Evolutionary conservation across 2,113 vertebrate species (phyloP), one percentile per base, ranked within the genome.

Genomic region (Rana temporaria): DNA sequence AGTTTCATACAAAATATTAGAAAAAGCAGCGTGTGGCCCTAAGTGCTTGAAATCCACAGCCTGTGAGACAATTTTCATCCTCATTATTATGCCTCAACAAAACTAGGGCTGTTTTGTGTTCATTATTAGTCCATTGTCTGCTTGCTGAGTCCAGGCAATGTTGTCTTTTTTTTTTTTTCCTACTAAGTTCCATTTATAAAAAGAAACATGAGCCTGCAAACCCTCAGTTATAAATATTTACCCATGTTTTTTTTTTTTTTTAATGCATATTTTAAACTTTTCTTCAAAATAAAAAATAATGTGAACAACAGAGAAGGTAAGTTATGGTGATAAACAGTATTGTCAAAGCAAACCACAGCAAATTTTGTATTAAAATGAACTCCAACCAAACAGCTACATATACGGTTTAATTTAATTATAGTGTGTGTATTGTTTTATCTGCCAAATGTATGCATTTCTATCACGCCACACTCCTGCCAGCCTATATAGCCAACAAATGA

Each of bases 121-220:
- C 63, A 77, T 66, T 78, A 78, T 24, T 48, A 64, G 63, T 55
- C 64, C 63, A 66, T 66, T 78, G 76, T 78, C 63, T 78, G 63
- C 55, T 78, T 78, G 55, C 66, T 78, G 62, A 78, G 59, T 77
- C 60, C 60, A 65, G 38, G 60, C 62, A 78, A 56, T 78, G 42
- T n/a, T 53, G 42, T 55, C 24, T 55, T 65, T 30, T 53, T 24
- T 32, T 7, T 53, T 71, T 71, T 55, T 6, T 16, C 5, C 57
- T 62, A 60, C 17, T 63, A 62, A 63, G 20, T 20, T 42, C 4
- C 7, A 18, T 18, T 52, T 38, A 62, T n/a, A 42, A 42, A 63
- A 63, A 22, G 74, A 42, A 1, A 78, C 22, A 64, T 22, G 17
- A 11, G 60, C 26, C 56, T 15, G 14, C 32, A 22, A 55, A 32